Percentiles rank a stretch among this genome's conserved stretches.
Evolutionary conservation across 2,888 invertebrate species (phyloP).

Genomic region (Poecilus cupreus): DNA sequence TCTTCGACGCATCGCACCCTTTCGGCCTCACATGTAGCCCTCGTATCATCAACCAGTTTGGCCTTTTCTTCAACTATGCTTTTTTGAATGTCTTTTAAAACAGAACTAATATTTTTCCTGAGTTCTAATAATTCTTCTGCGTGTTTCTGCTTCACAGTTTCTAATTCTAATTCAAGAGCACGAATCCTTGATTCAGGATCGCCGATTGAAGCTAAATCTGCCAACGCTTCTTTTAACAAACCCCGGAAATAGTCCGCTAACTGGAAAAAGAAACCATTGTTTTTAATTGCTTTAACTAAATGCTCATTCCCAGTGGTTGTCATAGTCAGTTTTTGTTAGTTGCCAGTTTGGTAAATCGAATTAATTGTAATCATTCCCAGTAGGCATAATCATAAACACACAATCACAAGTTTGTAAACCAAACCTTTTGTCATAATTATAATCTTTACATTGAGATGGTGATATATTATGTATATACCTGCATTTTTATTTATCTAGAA

Average conservation of each 20-base stretch:
- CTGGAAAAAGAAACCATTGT: constrained; percentile 71
- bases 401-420: too few relatives aligned
- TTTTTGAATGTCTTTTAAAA: constrained; percentile 70
- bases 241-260: constrained; percentile 82
- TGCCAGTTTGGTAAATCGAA: too few relatives aligned
- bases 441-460: too few relatives aligned
- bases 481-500: too few relatives aligned
- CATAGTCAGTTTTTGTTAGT: too few relatives aligned
- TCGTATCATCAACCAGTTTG: constrained; percentile 79
- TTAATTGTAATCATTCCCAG: too few relatives aligned
- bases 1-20: constrained; percentile 83
- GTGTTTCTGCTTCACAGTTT: constrained; percentile 82
- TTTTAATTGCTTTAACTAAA: too few relatives aligned
- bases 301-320: too few relatives aligned
- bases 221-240: constrained; percentile 80
- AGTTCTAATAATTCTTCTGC: constrained; percentile 83
- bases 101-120: constrained; percentile 69
- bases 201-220: constrained; percentile 77
- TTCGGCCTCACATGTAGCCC: constrained; percentile 81
- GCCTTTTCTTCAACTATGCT: constrained; percentile 76
- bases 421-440: too few relatives aligned
- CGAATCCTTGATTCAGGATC: constrained; percentile 77
- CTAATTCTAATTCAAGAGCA: constrained; percentile 80
- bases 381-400: too few relatives aligned
- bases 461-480: too few relatives aligned